These are phyloP conservation scores for Probosciger aterrimus DNA, from an alignment of 2,113 vertebrate species.

Conservation along the genomic window DNA sequence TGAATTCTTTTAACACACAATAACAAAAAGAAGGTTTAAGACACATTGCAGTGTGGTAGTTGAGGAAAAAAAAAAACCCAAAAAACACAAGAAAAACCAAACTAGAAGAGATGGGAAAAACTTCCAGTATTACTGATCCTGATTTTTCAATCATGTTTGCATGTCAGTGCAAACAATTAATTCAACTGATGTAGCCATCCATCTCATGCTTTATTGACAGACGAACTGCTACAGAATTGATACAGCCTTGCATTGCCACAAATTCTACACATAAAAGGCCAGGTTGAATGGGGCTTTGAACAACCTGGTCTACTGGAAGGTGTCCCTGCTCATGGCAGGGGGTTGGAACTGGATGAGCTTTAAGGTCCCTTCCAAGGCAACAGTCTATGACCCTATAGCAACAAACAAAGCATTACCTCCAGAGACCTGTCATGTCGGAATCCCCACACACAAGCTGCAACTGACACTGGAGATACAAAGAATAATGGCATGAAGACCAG, in stretches of 20 bases:
- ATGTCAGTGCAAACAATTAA: background rate
- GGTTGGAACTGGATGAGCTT: background rate
- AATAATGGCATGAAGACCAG: slow-evolving; percentile 98
- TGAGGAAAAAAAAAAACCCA: background rate
- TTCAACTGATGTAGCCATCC: background rate
- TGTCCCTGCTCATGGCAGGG: background rate
- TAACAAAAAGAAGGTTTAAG: background rate
- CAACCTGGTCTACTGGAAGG: background rate
- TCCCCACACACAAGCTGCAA: slow-evolving; percentile 97
- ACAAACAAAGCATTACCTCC: slow-evolving; percentile 76
- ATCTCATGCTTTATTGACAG: background rate
- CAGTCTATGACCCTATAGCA: background rate
- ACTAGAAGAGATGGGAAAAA: background rate
- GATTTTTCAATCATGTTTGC: background rate
- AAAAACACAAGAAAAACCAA: background rate
- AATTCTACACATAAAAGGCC: accelerated
- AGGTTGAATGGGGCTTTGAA: background rate
- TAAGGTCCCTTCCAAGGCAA: background rate
- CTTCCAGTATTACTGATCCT: background rate
- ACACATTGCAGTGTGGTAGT: background rate
- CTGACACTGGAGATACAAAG: slow-evolving; percentile 96
- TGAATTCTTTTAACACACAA: background rate
- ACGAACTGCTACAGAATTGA: background rate
- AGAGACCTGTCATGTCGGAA: slow-evolving; percentile 96
- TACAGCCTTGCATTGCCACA: background rate